These are phyloP conservation scores for Anseranas semipalmata DNA, from an alignment of 2,113 vertebrate genomes.

Conservation along the genomic window DNA sequence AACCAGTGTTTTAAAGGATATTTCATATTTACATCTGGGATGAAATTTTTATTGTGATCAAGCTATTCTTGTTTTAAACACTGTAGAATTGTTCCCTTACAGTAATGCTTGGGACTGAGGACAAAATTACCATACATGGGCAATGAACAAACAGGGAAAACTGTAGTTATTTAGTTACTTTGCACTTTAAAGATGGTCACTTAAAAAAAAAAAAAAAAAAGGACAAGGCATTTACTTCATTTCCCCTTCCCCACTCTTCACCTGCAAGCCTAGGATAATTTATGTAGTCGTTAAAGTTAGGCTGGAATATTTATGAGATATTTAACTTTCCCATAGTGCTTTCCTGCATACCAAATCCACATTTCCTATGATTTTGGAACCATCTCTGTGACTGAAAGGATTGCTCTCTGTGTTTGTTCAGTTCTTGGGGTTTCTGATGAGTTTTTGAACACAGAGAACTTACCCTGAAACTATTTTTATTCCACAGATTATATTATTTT, in stretches of 20 bases:
- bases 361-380: constrained; percentile 20
- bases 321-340: neutral
- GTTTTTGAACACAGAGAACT: neutral
- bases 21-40: neutral
- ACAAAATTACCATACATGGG: neutral
- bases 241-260: neutral
- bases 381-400: neutral
- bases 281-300: neutral
- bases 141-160: neutral
- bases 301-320: neutral
- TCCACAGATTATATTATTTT: neutral
- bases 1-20: neutral
- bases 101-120: neutral
- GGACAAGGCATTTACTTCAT: neutral
- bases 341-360: neutral
- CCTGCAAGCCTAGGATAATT: neutral
- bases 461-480: neutral
- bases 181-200: neutral
- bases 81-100: neutral
- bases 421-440: neutral
- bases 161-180: neutral
- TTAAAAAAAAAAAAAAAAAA: neutral
- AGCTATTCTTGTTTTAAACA: neutral
- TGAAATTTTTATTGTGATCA: neutral
- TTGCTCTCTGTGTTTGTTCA: neutral